Conservation (phyloP, 2,888 invertebrate species). For the Brachypalpus laphriformis region DNA sequence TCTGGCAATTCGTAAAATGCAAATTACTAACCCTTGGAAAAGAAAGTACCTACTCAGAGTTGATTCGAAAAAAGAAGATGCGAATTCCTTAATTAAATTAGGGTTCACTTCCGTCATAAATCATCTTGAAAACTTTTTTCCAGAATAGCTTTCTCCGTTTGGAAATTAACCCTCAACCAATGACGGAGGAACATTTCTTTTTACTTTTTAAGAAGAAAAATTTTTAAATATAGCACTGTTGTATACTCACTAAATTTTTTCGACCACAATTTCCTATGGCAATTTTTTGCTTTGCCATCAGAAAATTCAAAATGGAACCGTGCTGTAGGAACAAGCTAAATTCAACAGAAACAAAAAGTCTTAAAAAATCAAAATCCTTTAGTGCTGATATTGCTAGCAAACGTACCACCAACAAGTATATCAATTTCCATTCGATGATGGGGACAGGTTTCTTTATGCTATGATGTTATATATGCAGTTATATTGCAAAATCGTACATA, state of each 20-base stretch:
- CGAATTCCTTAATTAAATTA: conserved; percentile 47
- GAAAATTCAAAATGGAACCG: not conserved
- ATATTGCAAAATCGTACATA: conserved; percentile 56
- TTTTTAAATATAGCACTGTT: not conserved
- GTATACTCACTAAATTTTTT: not conserved
- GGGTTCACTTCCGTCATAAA: conserved; percentile 45
- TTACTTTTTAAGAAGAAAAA: not conserved
- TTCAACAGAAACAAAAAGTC: not conserved
- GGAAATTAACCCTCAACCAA: not conserved
- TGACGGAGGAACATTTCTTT: not conserved
- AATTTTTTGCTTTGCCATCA: not conserved
- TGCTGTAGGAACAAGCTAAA: not conserved
- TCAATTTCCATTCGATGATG: conserved; percentile 49
- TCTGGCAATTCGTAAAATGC: conserved; percentile 42
- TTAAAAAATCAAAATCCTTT: not conserved
- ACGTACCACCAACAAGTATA: not conserved
- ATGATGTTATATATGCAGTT: conserved; percentile 36
- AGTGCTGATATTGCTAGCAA: too few relatives aligned
- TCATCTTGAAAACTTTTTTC: conserved; percentile 20
- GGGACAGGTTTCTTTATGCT: conserved; percentile 28
- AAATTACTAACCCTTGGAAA: conserved; percentile 37
- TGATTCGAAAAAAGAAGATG: conserved; percentile 25
- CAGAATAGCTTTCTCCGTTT: not conserved
- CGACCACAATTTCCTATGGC: not conserved
- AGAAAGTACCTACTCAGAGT: conserved; percentile 14